Percentiles rank a stretch among this genome's conserved stretches.
These are phyloP conservation scores for Cactoblastis cactorum DNA, from an alignment of 2,888 invertebrate species.

Conservation along the genomic window DNA sequence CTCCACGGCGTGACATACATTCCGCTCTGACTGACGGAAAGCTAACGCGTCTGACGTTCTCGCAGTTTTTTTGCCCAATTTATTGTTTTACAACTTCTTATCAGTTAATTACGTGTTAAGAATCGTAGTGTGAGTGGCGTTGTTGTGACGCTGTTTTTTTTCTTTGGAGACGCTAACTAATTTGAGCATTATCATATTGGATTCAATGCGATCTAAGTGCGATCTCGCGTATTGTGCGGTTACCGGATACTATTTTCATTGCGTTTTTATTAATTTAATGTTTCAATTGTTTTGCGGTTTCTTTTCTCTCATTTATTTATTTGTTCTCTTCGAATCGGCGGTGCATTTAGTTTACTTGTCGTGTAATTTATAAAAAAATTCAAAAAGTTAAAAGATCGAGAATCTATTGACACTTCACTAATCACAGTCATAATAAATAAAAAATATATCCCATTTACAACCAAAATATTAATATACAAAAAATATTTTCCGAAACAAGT, in stretches of 20 bases:
- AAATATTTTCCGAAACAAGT: too few species aligned
- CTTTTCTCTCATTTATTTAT: too few species aligned
- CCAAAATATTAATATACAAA: too few species aligned
- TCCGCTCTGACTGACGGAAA: constrained; percentile 61
- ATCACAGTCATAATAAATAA: too few species aligned
- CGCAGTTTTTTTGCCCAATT: constrained; percentile 41
- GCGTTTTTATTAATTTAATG: constrained; percentile 26
- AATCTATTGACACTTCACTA: too few species aligned
- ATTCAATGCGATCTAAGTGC: constrained; percentile 41
- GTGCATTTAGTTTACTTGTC: too few species aligned
- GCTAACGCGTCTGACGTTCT: constrained; percentile 55
- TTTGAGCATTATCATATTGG: constrained; percentile 39
- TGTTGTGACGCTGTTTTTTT: constrained; percentile 23
- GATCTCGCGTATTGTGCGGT: constrained; percentile 35
- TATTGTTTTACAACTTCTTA: constrained; percentile 42
- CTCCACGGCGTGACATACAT: constrained; percentile 76
- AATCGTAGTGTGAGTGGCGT: constrained; percentile 22
- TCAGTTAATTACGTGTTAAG: constrained; percentile 28
- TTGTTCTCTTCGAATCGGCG: too few species aligned
- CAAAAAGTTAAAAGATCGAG: too few species aligned
- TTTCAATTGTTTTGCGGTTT: too few species aligned
- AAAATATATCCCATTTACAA: too few species aligned
- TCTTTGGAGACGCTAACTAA: constrained; percentile 28
- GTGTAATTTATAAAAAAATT: too few species aligned
- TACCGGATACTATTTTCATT: constrained; percentile 23